Evolutionary conservation across 92 coral and sea anemone genomes (phyloP).

Genomic region (Porites divaricata): DNA sequence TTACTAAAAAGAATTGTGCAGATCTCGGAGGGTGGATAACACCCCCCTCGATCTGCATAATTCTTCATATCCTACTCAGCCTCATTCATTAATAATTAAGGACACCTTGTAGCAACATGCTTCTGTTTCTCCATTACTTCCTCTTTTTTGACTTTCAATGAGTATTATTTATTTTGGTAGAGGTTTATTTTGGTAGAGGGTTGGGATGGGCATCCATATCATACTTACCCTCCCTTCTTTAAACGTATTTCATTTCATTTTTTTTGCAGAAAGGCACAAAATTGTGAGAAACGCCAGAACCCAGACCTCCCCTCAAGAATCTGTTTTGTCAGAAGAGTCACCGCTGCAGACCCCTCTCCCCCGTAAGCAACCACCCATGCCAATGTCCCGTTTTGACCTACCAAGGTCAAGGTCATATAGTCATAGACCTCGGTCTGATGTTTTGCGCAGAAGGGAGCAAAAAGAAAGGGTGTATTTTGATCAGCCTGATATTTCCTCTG

Average conservation of each 20-base stretch:
- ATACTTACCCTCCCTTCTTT: neutral
- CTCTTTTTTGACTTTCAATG: too few species aligned
- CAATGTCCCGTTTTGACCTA: constrained; percentile 71
- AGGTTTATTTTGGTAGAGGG: too few species aligned
- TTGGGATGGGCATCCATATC: too few species aligned
- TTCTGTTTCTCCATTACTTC: too few species aligned
- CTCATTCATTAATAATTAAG: too few species aligned
- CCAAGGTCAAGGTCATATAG: constrained; percentile 56
- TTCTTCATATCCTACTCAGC: too few species aligned
- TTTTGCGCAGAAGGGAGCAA: constrained; percentile 33
- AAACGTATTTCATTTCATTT: neutral
- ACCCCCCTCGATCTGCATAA: too few species aligned
- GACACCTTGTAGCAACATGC: too few species aligned
- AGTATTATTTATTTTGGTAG: too few species aligned
- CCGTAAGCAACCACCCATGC: constrained; percentile 92
- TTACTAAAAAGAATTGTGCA: too few species aligned
- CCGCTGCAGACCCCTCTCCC: constrained; percentile 98
- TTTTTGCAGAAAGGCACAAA: constrained; percentile 53
- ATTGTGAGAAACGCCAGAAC: constrained; percentile 81
- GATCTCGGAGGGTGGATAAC: too few species aligned
- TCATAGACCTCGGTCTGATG: constrained; percentile 31
- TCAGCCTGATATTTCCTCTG: constrained; percentile 43
- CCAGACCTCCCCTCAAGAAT: constrained; percentile 92
- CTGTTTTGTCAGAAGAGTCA: constrained; percentile 68
- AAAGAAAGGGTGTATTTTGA: constrained; percentile 74